Evolutionary conservation across 1,140 invertebrate species (phyloP), one percentile per base, ranked within the genome.

Genomic region (Galendromus occidentalis): DNA sequence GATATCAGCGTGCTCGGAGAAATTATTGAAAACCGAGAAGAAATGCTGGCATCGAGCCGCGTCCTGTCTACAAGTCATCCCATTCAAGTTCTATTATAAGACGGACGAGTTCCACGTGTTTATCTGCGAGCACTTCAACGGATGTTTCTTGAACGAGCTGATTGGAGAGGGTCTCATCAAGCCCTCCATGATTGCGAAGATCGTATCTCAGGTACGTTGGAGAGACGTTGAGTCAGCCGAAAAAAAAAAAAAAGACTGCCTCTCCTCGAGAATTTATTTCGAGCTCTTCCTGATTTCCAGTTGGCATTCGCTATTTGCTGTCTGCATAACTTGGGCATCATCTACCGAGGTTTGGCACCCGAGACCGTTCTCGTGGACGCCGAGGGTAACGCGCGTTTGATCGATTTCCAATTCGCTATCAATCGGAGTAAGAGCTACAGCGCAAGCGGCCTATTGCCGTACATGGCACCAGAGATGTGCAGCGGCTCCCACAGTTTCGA

Each of bases 11-110:
- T 33, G n/a, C 14, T 33, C 25, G 2, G n/a, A 25, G 2, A 59
- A 25, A 59, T 6, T 59, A 17, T 22, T 59, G n/a, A 33, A 59
- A 22, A 59, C 33, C 14, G 51, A 59, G 25, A 59, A 18, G 33
- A 59, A 59, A 22, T 59, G 51, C 25, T 59, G 51, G 51, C 51
- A 59, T 59, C n/a, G 51, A 33, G 51, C 33, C 25, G 25, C 51
- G 17, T 59, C 33, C 22, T 18, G 51, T 59, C 25, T 59, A 1
- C 51, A 59, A 22, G 51, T 59, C 25, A 6, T 59, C 4, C 25
- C 51, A 17, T 59, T 17, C 51, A 17, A 25, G 22, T 25, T 59
- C 22, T 59, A 59, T 25, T 59, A 59, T 22, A 25, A 33, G 25
- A 59, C 51, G 9, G 33, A 59, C 6, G 51, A 59, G 2, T 33